Percentiles rank a stretch among this genome's conserved stretches.
Evolutionary conservation across 2,888 invertebrate genomes (phyloP).

Genomic region (Asteroscopus sphinx): DNA sequence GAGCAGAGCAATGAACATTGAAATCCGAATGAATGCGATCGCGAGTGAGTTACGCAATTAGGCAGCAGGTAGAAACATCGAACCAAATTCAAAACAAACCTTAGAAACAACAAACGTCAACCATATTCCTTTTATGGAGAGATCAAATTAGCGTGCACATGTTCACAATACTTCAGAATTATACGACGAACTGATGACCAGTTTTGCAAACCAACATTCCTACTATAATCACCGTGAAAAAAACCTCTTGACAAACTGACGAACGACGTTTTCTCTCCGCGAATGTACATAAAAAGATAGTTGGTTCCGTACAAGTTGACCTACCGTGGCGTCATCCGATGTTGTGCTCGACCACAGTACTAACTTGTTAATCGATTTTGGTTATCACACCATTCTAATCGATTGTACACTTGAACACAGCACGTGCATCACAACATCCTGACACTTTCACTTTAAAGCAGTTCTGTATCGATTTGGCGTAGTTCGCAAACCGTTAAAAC

Average conservation of each 20-base stretch:
- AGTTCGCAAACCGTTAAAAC: slow-evolving; percentile 73
- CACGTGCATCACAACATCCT: slow-evolving; percentile 67
- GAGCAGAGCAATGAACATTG: no score
- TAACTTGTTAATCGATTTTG: slow-evolving; percentile 48
- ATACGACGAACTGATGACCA: slow-evolving; percentile 36
- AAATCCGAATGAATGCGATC: no score
- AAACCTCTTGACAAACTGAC: slow-evolving; percentile 53
- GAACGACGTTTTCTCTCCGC: slow-evolving; percentile 59
- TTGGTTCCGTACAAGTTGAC: slow-evolving; percentile 59
- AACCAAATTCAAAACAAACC: slow-evolving; percentile 33
- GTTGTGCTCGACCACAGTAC: slow-evolving; percentile 46
- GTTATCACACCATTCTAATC: slow-evolving; percentile 46
- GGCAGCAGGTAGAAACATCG: slow-evolving; percentile 9
- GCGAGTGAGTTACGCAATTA: no score
- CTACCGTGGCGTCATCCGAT: slow-evolving; percentile 59
- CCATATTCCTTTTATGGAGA: slow-evolving; percentile 30
- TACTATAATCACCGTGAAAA: slow-evolving; percentile 48
- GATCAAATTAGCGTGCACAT: slow-evolving; percentile 42
- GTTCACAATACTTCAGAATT: slow-evolving; percentile 30
- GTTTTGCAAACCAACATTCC: slow-evolving; percentile 52
- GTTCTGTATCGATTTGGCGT: slow-evolving; percentile 77
- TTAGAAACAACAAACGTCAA: slow-evolving; percentile 18
- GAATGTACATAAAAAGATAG: slow-evolving; percentile 62
- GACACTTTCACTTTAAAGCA: slow-evolving; percentile 82
- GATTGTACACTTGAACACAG: slow-evolving; percentile 61